phyloP scores from a whole-genome alignment of 2,797 vertebrate species.

The Morelia viridis region DNA sequence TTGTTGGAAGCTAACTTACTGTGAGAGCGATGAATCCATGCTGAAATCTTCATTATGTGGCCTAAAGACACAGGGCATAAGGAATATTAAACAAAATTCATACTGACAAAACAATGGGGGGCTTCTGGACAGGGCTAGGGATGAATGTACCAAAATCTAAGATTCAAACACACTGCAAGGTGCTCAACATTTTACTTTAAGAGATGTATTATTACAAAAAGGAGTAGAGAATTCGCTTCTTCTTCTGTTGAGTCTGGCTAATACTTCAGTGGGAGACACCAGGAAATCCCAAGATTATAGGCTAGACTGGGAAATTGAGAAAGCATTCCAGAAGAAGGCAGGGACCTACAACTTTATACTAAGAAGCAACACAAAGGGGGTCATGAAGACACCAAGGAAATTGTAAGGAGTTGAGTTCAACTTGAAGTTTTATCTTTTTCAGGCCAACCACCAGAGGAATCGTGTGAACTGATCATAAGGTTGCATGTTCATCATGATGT shows the following conservation, averaged over 20 bases:
- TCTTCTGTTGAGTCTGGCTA: neutral
- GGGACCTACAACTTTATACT: neutral
- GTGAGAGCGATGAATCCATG: conserved; percentile 75
- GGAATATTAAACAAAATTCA: conserved; percentile 37
- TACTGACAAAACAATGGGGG: neutral
- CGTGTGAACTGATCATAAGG: neutral
- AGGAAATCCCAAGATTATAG: neutral
- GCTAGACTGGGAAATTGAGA: too few relatives aligned
- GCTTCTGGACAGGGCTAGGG: fast-evolving
- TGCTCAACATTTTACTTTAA: neutral
- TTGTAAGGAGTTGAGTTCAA: neutral
- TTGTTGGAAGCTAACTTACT: conserved; percentile 70
- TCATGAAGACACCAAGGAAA: neutral
- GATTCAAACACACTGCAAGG: neutral
- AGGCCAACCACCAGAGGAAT: neutral
- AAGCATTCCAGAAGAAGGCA: neutral
- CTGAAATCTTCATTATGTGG: conserved; percentile 74
- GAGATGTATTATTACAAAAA: neutral
- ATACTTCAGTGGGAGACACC: neutral
- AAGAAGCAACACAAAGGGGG: neutral
- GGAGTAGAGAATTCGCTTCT: neutral
- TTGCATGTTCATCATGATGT: too few relatives aligned
- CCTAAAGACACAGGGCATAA: conserved; percentile 66
- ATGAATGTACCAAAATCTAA: fast-evolving
- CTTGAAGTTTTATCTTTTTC: neutral